Evolutionary conservation across 1,140 invertebrate species (phyloP), one percentile per base, ranked within the genome.

Genomic region (Diploscapter pachys): DNA sequence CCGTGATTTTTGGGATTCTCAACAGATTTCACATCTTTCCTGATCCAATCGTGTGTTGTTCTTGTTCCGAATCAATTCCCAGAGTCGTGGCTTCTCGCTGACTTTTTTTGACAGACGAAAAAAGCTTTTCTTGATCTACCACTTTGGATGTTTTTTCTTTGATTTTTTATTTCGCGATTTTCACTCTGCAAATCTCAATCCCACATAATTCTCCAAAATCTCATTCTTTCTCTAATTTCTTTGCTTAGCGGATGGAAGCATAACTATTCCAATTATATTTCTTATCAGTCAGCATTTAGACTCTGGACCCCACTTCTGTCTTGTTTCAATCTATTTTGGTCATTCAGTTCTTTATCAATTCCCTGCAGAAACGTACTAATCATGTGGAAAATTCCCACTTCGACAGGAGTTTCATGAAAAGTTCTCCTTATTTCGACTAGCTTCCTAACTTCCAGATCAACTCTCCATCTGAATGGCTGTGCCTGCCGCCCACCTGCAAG

Each of bases 261-360:
- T 59, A 59, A 59, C 9, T 11, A 59, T 59, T 65, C 8, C 8
- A n/a, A 65, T 13, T 65, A 9, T 65, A 9, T 57, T 69, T 31
- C 63, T 31, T 9, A 50, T 65, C 9, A 65, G 8, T 65, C 51
- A 9, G 31, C 9, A 9, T 8, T 65, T 65, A 6, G 6, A 9
- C 51, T 65, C 51, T 65, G 8, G 8, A 31, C 31, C 13, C 8
- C 8, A 9, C 51, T 65, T 65, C 8, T 65, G 9, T 31, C 13
- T 65, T 65, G 6, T 50, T 9, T 72, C 71, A 73, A 48, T 72
- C n/a, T 72, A 48, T 71, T 11, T 11, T 48, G 70, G 31, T 68
- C 11, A 31, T 31, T 31, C 31, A 31, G 31, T 31, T 31, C 31
- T 31, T 31, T 31, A 31, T 31, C 31, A 31, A 31, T 31, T 31